These are phyloP conservation scores for Numenius phaeopus DNA, from an alignment of 2,797 vertebrate species.

Conservation along the genomic window DNA sequence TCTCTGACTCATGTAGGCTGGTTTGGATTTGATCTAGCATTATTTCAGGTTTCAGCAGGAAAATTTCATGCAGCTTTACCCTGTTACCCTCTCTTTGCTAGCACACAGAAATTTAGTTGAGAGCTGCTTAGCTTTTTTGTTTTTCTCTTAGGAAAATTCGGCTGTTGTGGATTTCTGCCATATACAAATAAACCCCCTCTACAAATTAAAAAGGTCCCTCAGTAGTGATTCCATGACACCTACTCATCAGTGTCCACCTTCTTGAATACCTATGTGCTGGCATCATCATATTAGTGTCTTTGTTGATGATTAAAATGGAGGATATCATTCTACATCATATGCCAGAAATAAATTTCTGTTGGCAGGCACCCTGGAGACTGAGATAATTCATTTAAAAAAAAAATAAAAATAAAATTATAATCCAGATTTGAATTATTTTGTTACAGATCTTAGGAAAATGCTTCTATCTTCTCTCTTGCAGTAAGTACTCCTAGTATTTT, in stretches of 20 bases:
- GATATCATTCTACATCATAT: not conserved
- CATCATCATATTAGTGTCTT: not conserved
- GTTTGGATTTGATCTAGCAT: not conserved
- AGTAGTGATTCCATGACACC: not conserved
- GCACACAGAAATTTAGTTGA: not conserved
- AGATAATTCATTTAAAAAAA: not conserved
- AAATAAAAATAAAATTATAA: not conserved
- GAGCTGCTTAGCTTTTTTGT: not conserved
- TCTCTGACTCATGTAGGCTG: not conserved
- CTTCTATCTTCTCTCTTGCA: not conserved
- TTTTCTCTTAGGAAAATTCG: not conserved
- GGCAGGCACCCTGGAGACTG: not conserved
- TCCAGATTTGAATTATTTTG: not conserved
- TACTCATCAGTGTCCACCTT: not conserved
- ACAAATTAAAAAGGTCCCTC: not conserved
- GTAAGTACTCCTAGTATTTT: not conserved
- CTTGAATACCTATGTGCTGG: not conserved
- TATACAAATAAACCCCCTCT: not conserved
- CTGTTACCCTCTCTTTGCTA: not conserved
- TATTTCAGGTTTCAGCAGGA: not conserved
- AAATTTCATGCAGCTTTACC: conserved; percentile 12
- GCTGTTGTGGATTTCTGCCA: not conserved
- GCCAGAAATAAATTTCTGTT: not conserved
- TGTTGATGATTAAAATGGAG: not conserved
- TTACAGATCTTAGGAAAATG: not conserved